phyloP scores from a whole-genome alignment of 2,113 vertebrate genomes.

The Butorides virescens region DNA sequence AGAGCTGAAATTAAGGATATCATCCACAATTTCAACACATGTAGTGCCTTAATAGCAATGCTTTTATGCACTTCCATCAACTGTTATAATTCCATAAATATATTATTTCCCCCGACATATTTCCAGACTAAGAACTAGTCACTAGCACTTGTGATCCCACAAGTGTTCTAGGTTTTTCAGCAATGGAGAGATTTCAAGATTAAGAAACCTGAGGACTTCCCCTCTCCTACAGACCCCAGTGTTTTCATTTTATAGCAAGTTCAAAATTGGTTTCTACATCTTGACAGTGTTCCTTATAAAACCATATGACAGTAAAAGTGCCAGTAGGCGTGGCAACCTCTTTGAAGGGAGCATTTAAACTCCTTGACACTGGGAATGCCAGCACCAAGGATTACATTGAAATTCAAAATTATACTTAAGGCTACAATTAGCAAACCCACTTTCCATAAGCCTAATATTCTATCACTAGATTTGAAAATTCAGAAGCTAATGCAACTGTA shows the following conservation, averaged over 20 bases:
- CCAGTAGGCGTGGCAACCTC: constrained; percentile 82
- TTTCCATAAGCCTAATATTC: constrained; percentile 71
- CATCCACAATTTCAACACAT: constrained; percentile 62
- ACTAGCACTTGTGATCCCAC: constrained; percentile 70
- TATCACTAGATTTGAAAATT: constrained; percentile 67
- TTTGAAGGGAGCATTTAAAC: constrained; percentile 78
- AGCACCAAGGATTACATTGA: constrained; percentile 84
- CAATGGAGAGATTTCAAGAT: constrained; percentile 72
- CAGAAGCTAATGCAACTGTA: constrained; percentile 70
- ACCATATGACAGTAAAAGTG: constrained; percentile 82
- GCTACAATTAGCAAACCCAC: constrained; percentile 79
- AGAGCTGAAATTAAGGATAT: constrained; percentile 57
- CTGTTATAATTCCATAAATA: background rate
- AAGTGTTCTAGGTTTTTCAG: constrained; percentile 62
- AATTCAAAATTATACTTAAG: constrained; percentile 78
- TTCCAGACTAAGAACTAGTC: constrained; percentile 49
- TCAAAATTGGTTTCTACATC: constrained; percentile 73
- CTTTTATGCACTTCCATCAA: constrained; percentile 50
- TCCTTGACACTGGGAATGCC: constrained; percentile 77
- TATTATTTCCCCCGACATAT: background rate
- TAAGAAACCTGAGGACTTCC: constrained; percentile 50
- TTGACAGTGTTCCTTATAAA: constrained; percentile 84
- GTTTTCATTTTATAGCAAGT: constrained; percentile 37
- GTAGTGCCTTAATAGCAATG: constrained; percentile 42
- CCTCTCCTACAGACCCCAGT: constrained; percentile 57